Evolutionary conservation across 2,888 invertebrate genomes (phyloP).

Genomic region (Proisotoma minuta): DNA sequence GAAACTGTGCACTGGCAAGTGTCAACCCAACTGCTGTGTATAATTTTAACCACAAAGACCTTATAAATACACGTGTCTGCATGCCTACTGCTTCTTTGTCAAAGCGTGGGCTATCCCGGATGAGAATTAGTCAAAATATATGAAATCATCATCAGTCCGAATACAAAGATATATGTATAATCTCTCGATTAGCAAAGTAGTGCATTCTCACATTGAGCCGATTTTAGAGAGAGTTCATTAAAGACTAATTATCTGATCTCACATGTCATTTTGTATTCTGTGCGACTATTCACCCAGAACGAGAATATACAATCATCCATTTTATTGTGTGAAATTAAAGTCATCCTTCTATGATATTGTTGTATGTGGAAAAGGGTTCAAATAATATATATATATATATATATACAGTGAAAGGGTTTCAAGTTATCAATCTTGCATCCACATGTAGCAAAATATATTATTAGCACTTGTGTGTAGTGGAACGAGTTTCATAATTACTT

Average conservation of each 20-base stretch:
- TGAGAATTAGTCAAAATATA: too few relatives aligned
- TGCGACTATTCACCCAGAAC: constrained; percentile 1
- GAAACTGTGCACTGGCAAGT: neutral
- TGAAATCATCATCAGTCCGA: too few relatives aligned
- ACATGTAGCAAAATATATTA: neutral
- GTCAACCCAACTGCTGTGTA: constrained; percentile 1
- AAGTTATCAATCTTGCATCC: neutral
- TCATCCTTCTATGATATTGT: too few relatives aligned
- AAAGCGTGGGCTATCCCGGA: too few relatives aligned
- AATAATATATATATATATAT: too few relatives aligned
- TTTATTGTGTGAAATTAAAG: too few relatives aligned
- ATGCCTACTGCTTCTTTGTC: constrained; percentile 9
- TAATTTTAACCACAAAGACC: constrained; percentile 1
- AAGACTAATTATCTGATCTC: constrained; percentile 7
- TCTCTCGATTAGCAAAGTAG: too few relatives aligned
- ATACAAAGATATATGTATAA: too few relatives aligned
- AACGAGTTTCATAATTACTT: constrained; percentile 6
- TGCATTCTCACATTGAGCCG: neutral
- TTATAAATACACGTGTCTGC: constrained; percentile 12
- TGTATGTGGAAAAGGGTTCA: too few relatives aligned
- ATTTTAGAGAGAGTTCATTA: constrained; percentile 14
- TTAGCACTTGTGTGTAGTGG: neutral
- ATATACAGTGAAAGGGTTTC: neutral
- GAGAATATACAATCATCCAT: too few relatives aligned
- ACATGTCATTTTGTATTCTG: neutral